Percentiles rank a stretch among this genome's conserved stretches.
Evolutionary conservation across 2,113 vertebrate species (phyloP).

Genomic region (Eolophus roseicapilla): DNA sequence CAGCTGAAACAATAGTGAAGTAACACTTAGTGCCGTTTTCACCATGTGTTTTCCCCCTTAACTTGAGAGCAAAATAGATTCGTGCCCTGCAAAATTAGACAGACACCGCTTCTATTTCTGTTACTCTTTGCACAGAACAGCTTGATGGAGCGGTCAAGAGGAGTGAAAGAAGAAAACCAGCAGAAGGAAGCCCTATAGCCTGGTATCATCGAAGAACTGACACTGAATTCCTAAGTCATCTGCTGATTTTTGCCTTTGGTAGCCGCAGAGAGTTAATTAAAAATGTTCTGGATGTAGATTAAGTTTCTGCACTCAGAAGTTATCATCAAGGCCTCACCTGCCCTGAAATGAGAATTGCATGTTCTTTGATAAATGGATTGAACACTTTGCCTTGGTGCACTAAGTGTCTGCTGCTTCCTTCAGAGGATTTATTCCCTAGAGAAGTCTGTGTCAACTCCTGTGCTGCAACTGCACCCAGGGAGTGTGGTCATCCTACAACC

Average conservation of each 20-base stretch:
- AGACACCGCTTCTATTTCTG: neutral
- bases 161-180: neutral
- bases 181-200: neutral
- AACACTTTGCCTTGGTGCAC: neutral
- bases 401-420: neutral
- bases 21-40: neutral
- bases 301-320: conserved; percentile 11
- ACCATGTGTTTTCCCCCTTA: neutral
- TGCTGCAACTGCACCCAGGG: neutral
- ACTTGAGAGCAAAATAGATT: neutral
- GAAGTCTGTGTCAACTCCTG: neutral
- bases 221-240: neutral
- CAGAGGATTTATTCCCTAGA: neutral
- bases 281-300: neutral
- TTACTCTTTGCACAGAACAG: neutral
- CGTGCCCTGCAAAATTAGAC: neutral
- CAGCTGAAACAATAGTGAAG: neutral
- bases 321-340: conserved; percentile 26
- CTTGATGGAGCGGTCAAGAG: neutral
- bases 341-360: neutral
- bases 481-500: accelerated
- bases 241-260: conserved; percentile 7
- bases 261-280: neutral
- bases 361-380: neutral
- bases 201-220: neutral